Percentiles rank a stretch among this genome's conserved stretches.
These are phyloP conservation scores for Chromoteleia sp. DNA, from an alignment of 2,888 invertebrate genomes.

Conservation along the genomic window DNA sequence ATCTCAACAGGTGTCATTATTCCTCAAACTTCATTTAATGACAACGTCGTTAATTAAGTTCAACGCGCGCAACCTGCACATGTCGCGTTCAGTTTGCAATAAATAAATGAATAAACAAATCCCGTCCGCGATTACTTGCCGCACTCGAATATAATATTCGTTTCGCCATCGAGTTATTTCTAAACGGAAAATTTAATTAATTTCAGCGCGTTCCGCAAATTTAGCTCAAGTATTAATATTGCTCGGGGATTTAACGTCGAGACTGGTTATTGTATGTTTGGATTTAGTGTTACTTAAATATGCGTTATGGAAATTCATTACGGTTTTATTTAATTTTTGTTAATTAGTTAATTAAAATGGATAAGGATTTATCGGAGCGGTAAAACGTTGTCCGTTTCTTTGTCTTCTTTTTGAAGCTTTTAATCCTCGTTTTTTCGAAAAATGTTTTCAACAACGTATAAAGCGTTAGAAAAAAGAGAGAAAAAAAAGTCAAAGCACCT, in stretches of 20 bases:
- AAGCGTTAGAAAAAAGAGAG: too few species aligned
- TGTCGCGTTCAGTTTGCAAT: conserved; percentile 14
- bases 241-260: not conserved
- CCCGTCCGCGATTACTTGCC: not conserved
- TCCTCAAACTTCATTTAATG: conserved; percentile 62
- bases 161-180: not conserved
- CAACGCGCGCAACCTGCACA: conserved; percentile 20
- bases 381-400: too few species aligned
- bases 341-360: not conserved
- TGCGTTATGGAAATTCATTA: not conserved
- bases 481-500: too few species aligned
- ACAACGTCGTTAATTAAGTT: conserved; percentile 53
- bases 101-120: conserved; percentile 34
- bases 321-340: not conserved
- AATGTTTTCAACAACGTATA: too few species aligned
- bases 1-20: conserved; percentile 72
- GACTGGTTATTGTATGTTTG: not conserved
- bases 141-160: not conserved
- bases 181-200: conserved; percentile 17
- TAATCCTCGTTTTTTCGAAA: too few species aligned
- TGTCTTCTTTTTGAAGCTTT: too few species aligned
- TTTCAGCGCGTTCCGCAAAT: not conserved
- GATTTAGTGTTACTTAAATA: not conserved
- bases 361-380: not conserved
- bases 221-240: conserved; percentile 2